Conservation (phyloP, 1,140 invertebrate genomes). For the Drosophila subpulchrella region DNA sequence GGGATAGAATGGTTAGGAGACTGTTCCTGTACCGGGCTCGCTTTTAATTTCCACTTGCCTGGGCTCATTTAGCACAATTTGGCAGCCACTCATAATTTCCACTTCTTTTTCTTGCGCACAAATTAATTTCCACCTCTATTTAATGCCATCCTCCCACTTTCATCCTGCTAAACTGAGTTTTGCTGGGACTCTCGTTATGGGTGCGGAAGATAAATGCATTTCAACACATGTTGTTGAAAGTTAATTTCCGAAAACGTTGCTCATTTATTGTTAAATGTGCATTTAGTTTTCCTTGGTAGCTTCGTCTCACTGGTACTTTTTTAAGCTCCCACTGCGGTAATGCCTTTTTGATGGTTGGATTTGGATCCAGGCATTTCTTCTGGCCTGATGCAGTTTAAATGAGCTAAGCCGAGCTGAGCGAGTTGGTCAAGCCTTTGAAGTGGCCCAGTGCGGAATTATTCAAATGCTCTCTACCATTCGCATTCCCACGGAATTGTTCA, state of each 20-base stretch:
- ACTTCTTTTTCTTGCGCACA: constrained; percentile 29
- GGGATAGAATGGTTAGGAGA: constrained; percentile 10
- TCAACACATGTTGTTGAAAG: constrained; percentile 82
- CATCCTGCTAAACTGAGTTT: constrained; percentile 1
- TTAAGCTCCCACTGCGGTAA: constrained; percentile 38
- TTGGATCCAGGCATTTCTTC: constrained; percentile 21
- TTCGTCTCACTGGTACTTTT: constrained; percentile 6
- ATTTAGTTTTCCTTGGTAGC: constrained; percentile 46
- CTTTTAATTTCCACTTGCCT: constrained; percentile 72
- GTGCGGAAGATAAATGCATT: constrained; percentile 78
- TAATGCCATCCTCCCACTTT: constrained; percentile 11
- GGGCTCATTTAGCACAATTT: constrained; percentile 78
- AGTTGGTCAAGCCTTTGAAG: constrained; percentile 16
- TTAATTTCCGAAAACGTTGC: constrained; percentile 79
- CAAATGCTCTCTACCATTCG: constrained; percentile 8
- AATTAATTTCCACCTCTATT: constrained; percentile 80
- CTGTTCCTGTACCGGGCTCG: constrained; percentile 33
- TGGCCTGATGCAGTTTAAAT: constrained; percentile 59
- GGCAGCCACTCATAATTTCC: constrained; percentile 65
- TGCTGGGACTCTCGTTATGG: constrained; percentile 36
- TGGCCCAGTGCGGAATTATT: constrained; percentile 11
- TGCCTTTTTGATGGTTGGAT: constrained; percentile 67
- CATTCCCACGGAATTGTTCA: constrained; percentile 4
- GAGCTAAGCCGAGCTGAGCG: constrained; percentile 5
- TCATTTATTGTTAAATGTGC: constrained; percentile 75